A percentile compares a stretch with the other conserved stretches of the same genome.
Evolutionary conservation across 2,113 vertebrate species (phyloP).

Genomic region (Bubo bubo): DNA sequence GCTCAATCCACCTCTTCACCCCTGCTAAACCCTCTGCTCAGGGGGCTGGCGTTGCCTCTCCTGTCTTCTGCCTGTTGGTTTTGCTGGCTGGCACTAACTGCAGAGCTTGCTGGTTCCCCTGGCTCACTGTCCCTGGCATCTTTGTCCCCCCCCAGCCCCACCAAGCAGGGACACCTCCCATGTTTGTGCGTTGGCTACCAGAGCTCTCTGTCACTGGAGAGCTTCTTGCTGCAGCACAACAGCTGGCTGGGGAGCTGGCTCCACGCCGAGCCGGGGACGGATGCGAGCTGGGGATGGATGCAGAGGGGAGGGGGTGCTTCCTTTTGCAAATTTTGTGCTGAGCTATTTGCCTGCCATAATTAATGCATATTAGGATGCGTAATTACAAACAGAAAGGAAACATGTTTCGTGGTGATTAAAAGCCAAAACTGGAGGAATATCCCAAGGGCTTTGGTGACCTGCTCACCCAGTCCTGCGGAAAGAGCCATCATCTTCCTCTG

Average conservation of each 20-base stretch:
- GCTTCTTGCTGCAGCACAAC: neutral
- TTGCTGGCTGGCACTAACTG: neutral
- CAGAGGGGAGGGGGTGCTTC: neutral
- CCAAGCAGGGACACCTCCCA: neutral
- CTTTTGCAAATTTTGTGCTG: constrained; percentile 17
- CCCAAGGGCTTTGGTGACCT: neutral
- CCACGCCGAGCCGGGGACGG: neutral
- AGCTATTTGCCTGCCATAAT: constrained; percentile 65
- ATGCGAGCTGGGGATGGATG: neutral
- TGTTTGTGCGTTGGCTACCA: neutral
- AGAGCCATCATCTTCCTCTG: neutral
- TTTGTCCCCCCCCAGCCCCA: no score
- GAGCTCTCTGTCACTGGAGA: neutral
- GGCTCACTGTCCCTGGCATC: neutral
- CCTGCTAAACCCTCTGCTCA: fast-evolving
- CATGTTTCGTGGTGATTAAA: neutral
- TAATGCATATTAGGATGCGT: constrained; percentile 57
- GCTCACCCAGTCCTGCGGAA: neutral
- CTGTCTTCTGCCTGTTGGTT: neutral
- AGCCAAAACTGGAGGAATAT: neutral
- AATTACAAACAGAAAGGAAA: constrained; percentile 69
- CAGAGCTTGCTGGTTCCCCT: neutral
- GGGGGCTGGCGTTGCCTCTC: neutral
- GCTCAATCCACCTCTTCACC: neutral
- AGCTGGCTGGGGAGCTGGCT: constrained; percentile 21